phyloP scores from a whole-genome alignment of 2,888 invertebrate genomes.

The Yponomeuta sedellus region DNA sequence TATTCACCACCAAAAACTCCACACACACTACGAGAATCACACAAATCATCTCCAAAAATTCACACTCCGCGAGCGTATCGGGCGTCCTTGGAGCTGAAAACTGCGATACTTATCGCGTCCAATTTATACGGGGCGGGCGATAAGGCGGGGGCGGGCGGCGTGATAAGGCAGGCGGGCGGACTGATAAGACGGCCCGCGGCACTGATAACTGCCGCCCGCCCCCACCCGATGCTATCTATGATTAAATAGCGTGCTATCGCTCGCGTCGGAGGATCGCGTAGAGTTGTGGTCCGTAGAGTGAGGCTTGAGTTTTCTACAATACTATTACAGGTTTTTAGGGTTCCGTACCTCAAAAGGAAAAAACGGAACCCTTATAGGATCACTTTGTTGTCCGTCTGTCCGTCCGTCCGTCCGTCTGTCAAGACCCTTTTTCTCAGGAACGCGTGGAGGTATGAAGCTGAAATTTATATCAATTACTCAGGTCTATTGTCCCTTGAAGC shows the following conservation, averaged over 20 bases:
- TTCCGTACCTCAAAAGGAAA: too few relatives aligned
- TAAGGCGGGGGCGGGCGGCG: constrained; percentile 20
- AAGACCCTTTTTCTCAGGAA: too few relatives aligned
- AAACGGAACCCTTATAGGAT: too few relatives aligned
- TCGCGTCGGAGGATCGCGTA: constrained; percentile 47
- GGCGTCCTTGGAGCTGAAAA: constrained; percentile 16
- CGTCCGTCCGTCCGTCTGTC: too few relatives aligned
- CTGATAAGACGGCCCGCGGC: constrained; percentile 35
- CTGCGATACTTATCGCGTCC: constrained; percentile 37
- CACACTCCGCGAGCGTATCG: neutral
- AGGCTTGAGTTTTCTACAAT: too few relatives aligned
- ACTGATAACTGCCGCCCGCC: constrained; percentile 50
- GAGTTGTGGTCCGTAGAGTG: constrained; percentile 29
- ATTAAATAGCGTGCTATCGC: constrained; percentile 67
- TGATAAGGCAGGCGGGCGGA: constrained; percentile 22
- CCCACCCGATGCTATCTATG: constrained; percentile 61
- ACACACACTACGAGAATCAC: too few relatives aligned
- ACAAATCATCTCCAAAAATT: neutral
- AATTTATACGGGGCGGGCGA: constrained; percentile 46
- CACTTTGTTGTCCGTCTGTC: too few relatives aligned
- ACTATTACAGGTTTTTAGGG: too few relatives aligned
- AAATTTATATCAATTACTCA: too few relatives aligned
- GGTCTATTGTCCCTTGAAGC: too few relatives aligned
- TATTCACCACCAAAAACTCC: too few relatives aligned
- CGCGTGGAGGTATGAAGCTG: too few relatives aligned